Evolutionary conservation across 2,113 vertebrate species (phyloP).

Genomic region (Vulpes lagopus): DNA sequence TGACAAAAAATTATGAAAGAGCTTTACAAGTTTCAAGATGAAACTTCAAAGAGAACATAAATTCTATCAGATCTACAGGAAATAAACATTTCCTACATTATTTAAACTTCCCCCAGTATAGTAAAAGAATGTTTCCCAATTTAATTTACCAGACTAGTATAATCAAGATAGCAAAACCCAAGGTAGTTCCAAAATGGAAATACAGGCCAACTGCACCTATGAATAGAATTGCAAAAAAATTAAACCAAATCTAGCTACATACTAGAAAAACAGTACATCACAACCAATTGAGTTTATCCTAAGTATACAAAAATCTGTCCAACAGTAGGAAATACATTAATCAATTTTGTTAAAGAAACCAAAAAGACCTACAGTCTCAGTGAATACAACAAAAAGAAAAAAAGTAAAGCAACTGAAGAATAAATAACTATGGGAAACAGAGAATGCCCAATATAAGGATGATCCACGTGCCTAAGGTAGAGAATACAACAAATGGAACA

Average conservation of each 20-base stretch:
- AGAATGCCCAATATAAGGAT: neutral
- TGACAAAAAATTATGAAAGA: neutral
- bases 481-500: constrained; percentile 28
- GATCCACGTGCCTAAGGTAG: neutral
- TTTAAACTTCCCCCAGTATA: neutral
- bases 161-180: constrained; percentile 23
- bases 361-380: constrained; percentile 33
- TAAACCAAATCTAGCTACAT: neutral
- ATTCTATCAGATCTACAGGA: neutral
- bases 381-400: constrained; percentile 36
- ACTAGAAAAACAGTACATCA: neutral
- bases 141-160: constrained; percentile 27
- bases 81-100: constrained; percentile 35
- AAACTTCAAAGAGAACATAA: constrained; percentile 23
- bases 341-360: neutral
- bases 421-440: constrained; percentile 12
- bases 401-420: neutral
- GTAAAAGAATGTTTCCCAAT: neutral
- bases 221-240: neutral
- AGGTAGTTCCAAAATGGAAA: neutral
- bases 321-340: constrained; percentile 16
- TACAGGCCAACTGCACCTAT: neutral
- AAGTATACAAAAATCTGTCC: neutral
- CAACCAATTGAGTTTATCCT: neutral
- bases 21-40: neutral